Evolutionary conservation across 2,888 invertebrate genomes (phyloP).

Genomic region (Micoletzkya japonica): DNA sequence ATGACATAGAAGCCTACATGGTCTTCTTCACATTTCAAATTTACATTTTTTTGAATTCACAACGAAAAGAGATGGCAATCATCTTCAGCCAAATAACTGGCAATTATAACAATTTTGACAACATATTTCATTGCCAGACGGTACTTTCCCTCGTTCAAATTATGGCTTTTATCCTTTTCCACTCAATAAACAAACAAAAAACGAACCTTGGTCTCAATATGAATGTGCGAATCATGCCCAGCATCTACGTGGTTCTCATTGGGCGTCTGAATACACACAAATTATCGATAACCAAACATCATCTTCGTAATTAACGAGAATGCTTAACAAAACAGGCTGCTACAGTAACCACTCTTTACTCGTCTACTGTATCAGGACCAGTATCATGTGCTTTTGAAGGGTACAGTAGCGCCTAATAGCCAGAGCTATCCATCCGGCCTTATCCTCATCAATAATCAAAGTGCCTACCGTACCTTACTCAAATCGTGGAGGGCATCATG

Average conservation of each 20-base stretch:
- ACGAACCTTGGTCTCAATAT: conserved; percentile 10
- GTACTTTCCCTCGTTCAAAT: too few relatives aligned
- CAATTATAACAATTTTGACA: not conserved
- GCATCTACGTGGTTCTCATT: conserved; percentile 23
- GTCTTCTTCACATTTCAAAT: too few relatives aligned
- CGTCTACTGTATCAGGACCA: too few relatives aligned
- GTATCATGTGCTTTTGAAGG: too few relatives aligned
- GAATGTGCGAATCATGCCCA: conserved; percentile 18
- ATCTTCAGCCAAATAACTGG: not conserved
- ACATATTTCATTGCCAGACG: not conserved
- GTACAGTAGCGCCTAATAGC: too few relatives aligned
- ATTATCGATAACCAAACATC: not conserved
- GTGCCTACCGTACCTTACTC: conserved; percentile 4
- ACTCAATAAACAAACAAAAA: not conserved
- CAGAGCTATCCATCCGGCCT: too few relatives aligned
- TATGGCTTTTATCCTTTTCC: too few relatives aligned
- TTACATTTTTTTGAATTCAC: not conserved
- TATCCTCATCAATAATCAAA: not conserved
- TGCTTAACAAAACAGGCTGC: too few relatives aligned
- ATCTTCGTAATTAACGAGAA: too few relatives aligned
- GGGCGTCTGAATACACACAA: not conserved
- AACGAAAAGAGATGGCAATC: not conserved
- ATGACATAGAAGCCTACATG: too few relatives aligned
- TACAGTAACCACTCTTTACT: not conserved
- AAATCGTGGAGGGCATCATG: conserved; percentile 13